Percentiles rank a stretch among this genome's conserved stretches.
These are phyloP conservation scores for Amiota communis DNA, from an alignment of 2,888 invertebrate genomes.

Conservation along the genomic window DNA sequence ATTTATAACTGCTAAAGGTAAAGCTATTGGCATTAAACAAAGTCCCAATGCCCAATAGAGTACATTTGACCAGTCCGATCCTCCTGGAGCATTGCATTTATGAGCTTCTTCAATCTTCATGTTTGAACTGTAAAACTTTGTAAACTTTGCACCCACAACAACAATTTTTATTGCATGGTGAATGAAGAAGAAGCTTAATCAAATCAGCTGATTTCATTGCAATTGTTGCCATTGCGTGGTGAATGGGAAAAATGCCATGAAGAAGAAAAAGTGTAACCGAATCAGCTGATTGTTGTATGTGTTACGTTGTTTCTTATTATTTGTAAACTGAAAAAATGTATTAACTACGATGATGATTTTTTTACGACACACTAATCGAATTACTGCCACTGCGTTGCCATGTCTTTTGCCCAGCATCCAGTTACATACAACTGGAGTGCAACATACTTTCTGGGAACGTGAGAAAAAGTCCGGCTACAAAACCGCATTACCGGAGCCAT, in stretches of 20 bases:
- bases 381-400: constrained; percentile 36
- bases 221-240: no score
- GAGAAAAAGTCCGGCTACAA: constrained; percentile 72
- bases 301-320: constrained; percentile 5
- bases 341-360: constrained; percentile 48
- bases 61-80: constrained; percentile 56
- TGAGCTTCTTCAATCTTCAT: constrained; percentile 52
- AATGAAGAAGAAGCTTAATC: neutral
- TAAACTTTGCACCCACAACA: constrained; percentile 39
- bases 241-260: no score
- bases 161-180: constrained; percentile 14
- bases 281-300: neutral
- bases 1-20: constrained; percentile 74
- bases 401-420: constrained; percentile 19
- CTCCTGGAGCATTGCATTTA: constrained; percentile 52
- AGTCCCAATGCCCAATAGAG: constrained; percentile 71
- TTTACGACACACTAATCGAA: constrained; percentile 45
- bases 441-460: constrained; percentile 70
- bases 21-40: constrained; percentile 72
- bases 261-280: neutral
- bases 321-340: constrained; percentile 7
- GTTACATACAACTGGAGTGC: constrained; percentile 65
- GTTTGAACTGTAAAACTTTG: constrained; percentile 52
- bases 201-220: constrained; percentile 2
- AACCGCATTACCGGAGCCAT: constrained; percentile 64